Evolutionary conservation across 2,797 vertebrate species (phyloP).

Genomic region (Pangasius djambal): DNA sequence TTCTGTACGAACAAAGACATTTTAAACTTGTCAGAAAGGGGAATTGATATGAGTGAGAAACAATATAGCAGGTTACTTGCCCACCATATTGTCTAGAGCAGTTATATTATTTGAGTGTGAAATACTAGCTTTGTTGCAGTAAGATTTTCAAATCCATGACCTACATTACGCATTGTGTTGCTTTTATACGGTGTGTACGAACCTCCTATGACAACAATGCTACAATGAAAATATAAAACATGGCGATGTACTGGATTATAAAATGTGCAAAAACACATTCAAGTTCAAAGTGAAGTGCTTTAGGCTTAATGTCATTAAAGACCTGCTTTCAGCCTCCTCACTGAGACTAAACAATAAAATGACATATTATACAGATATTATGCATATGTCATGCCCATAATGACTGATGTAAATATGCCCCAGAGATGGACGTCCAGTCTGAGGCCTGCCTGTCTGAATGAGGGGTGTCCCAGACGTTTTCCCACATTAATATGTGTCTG

Average conservation of each 20-base stretch:
- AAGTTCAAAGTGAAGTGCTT: slow-evolving; percentile 32
- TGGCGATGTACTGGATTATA: background rate
- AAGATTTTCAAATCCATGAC: background rate
- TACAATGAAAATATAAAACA: background rate
- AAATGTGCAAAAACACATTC: background rate
- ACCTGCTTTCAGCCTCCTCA: background rate
- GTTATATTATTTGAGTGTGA: slow-evolving; percentile 14
- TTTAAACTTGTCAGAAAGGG: slow-evolving; percentile 24
- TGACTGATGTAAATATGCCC: slow-evolving; percentile 70
- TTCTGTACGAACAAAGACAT: slow-evolving; percentile 11
- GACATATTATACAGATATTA: slow-evolving; percentile 65
- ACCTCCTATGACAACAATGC: background rate
- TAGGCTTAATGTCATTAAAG: background rate
- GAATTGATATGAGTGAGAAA: slow-evolving; percentile 18
- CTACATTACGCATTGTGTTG: background rate
- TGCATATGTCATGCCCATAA: slow-evolving; percentile 67
- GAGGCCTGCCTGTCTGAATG: slow-evolving; percentile 64
- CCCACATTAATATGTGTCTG: slow-evolving; percentile 84
- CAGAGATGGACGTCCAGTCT: slow-evolving; percentile 78
- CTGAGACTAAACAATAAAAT: slow-evolving; percentile 38
- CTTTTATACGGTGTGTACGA: background rate
- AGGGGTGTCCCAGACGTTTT: slow-evolving; percentile 74
- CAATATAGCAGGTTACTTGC: slow-evolving; percentile 1
- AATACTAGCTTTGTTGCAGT: background rate
- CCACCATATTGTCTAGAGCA: slow-evolving; percentile 1